Conservation (phyloP, 2,113 vertebrate genomes). For the Menidia beryllina region DNA sequence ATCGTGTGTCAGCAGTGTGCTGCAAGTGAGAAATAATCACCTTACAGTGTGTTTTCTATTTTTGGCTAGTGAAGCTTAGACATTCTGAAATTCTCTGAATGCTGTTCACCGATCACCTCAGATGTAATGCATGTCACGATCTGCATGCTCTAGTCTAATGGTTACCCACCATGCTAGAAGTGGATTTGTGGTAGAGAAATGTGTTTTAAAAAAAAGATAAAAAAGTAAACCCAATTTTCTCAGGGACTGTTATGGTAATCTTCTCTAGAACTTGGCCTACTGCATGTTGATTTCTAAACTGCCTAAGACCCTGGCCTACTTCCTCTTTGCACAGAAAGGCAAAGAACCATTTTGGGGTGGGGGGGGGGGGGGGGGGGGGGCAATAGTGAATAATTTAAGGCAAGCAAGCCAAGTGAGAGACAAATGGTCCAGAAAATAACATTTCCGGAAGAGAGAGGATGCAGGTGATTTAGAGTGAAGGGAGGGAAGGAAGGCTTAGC, state of each 20-base stretch:
- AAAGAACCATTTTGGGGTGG: conserved; percentile 69
- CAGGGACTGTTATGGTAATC: conserved; percentile 77
- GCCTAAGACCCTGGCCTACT: conserved; percentile 66
- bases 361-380: conserved; percentile 69
- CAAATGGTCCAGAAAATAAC: conserved; percentile 60
- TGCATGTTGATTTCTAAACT: conserved; percentile 64
- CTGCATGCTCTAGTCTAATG: conserved; percentile 79
- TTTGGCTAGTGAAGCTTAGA: conserved; percentile 44
- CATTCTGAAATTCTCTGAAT: conserved; percentile 63
- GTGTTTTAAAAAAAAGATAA: conserved; percentile 34
- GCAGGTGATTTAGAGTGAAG: conserved; percentile 21
- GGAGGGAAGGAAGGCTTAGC: conserved; percentile 39
- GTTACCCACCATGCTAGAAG: conserved; percentile 76
- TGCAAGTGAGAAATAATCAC: conserved; percentile 49
- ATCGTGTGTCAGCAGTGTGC: conserved; percentile 34
- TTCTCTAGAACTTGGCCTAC: conserved; percentile 71
- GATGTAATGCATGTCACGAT: conserved; percentile 78
- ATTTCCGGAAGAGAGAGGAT: conserved; percentile 33
- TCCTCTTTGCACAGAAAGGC: conserved; percentile 74
- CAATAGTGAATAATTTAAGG: conserved; percentile 74
- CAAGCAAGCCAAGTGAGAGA: conserved; percentile 62
- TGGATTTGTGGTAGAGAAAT: conserved; percentile 77
- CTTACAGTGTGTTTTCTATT: conserved; percentile 43
- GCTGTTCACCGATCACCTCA: conserved; percentile 71
- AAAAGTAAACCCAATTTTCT: conserved; percentile 76